Base-by-base conservation (phyloP, 1,140 invertebrate genomes). In the Anadara kagoshimensis region DNA sequence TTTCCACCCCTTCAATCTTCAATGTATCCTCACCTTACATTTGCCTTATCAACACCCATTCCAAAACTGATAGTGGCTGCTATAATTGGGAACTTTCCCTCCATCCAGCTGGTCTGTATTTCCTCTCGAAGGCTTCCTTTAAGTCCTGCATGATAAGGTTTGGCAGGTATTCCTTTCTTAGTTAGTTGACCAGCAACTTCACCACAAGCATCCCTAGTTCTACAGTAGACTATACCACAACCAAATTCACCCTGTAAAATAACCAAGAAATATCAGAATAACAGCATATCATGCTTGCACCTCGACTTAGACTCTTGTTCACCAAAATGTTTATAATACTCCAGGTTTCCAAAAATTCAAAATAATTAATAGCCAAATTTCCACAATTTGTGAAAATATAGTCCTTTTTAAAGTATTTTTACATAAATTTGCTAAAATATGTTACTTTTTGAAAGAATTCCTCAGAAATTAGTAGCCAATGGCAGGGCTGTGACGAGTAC, bases 201-300 rank as follows among this genome's bases (percentile, higher is more conserved):
- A 72, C 91, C 90, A 78, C 93, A 94, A 16, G 91, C 90, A 72
- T 93, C 92, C 78, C 93, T 83, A 5, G 92, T 93, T 58, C 93
- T 89, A 83, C 93, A 94, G 81, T 94, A 94, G 26, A 94, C 90
- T 69, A 94, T 94, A 22, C 93, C 93, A 89, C 94, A 96, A 20
- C 86, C 88, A 79, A 71, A 76, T 43, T 80, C 70, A 56, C 73
- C 74, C 84, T 85, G 62, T 10, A 68, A 69, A 54, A 49, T 16
- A 73, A 36, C 2, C 47, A 49, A 10, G 3, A 49, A 18, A 49
- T 49, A 49, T 11, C 47, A n/a, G 7, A 2, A 36, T 2, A 36
- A 36, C 29, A 36, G 29, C n/a, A n/a, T n/a, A n/a, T 36, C 29
- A 3, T 36, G 29, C 29, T 36, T 36, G 29, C 29, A 36, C 29